Percentiles rank a stretch among this genome's conserved stretches.
Conservation (phyloP, 2,888 invertebrate genomes). For the Leptothorax acervorum region DNA sequence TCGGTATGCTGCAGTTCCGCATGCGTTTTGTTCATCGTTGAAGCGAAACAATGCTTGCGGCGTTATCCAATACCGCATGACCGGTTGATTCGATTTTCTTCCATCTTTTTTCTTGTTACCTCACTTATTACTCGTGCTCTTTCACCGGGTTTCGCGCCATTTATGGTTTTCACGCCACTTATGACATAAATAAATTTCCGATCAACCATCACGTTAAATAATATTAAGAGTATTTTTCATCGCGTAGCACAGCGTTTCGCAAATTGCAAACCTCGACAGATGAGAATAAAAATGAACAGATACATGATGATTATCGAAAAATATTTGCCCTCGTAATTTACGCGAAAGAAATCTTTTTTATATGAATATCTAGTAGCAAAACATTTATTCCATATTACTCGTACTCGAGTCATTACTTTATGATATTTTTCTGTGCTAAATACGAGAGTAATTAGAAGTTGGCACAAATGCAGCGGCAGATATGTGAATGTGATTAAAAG, state of each 20-base stretch:
- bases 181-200: slow-evolving; percentile 5
- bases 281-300: neutral
- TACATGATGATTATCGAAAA: neutral
- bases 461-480: neutral
- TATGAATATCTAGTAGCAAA: neutral
- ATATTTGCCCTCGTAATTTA: neutral
- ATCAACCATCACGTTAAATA: slow-evolving; percentile 6
- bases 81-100: slow-evolving; percentile 64
- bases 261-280: neutral
- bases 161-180: slow-evolving; percentile 1
- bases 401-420: neutral
- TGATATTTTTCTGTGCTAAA: slow-evolving; percentile 23
- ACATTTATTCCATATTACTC: neutral
- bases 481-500: slow-evolving; percentile 36
- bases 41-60: slow-evolving; percentile 64
- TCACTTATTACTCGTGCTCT: slow-evolving; percentile 31
- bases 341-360: neutral
- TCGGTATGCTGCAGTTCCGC: slow-evolving; percentile 52
- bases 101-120: slow-evolving; percentile 47
- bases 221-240: neutral
- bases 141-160: neutral
- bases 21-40: slow-evolving; percentile 60
- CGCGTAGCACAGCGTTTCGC: no score
- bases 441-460: slow-evolving; percentile 19
- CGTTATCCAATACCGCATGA: slow-evolving; percentile 66